Evolutionary conservation across 1,140 invertebrate genomes (phyloP).

Genomic region (Aphelinus atriplicis): DNA sequence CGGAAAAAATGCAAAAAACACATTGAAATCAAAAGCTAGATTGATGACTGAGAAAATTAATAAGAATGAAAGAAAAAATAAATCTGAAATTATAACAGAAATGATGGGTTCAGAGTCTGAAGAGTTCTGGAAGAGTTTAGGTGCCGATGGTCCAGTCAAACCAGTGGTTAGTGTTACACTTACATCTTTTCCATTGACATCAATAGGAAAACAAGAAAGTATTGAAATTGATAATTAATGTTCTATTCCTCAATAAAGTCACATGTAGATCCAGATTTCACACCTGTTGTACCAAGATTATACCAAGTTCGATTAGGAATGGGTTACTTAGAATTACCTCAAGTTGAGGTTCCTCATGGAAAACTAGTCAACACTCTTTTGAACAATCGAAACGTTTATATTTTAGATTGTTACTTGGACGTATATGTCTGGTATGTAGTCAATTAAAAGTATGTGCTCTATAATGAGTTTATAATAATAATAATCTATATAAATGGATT

Average conservation of each 20-base stretch:
- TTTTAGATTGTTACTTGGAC: constrained; percentile 94
- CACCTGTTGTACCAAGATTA: constrained; percentile 80
- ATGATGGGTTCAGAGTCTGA: constrained; percentile 82
- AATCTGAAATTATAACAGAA: constrained; percentile 89
- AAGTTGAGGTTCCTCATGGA: constrained; percentile 86
- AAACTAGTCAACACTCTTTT: constrained; percentile 80
- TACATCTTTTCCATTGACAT: too few species aligned
- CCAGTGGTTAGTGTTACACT: constrained; percentile 30
- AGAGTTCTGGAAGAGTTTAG: constrained; percentile 86
- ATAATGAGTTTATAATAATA: constrained; percentile 2
- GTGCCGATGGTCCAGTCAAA: constrained; percentile 55
- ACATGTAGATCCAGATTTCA: constrained; percentile 83
- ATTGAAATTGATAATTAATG: constrained; percentile 15
- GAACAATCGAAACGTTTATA: constrained; percentile 95
- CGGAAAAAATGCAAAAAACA: constrained; percentile 93
- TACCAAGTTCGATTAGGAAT: constrained; percentile 97
- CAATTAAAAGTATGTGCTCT: constrained; percentile 17
- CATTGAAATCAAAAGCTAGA: constrained; percentile 92
- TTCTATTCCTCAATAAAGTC: constrained; percentile 67
- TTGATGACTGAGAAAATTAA: constrained; percentile 98
- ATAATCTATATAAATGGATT: too few species aligned
- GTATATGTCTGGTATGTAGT: constrained; percentile 94
- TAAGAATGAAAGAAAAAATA: constrained; percentile 97
- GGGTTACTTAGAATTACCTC: constrained; percentile 98
- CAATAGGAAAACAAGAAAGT: neutral